These are phyloP conservation scores for Polydesmus complanatus DNA, from an alignment of 2,888 invertebrate species.

Conservation along the genomic window DNA sequence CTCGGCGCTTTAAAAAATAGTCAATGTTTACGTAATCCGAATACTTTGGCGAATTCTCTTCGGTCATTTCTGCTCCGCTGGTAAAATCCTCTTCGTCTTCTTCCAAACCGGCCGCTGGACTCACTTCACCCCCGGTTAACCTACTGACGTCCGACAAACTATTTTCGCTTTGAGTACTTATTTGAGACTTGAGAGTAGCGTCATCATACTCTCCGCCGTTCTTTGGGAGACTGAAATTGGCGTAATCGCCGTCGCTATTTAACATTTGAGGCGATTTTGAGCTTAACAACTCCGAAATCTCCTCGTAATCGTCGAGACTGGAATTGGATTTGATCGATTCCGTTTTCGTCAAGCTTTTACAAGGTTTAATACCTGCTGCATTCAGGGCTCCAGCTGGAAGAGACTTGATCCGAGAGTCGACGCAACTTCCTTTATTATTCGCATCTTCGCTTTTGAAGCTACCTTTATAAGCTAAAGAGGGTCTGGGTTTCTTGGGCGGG, in stretches of 20 bases:
- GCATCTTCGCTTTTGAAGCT: neutral
- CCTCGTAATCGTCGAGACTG: neutral
- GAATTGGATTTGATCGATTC: constrained; percentile 3
- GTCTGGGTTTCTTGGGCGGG: constrained; percentile 28
- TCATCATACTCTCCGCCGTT: constrained; percentile 21
- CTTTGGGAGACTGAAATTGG: constrained; percentile 7
- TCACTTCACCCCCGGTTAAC: constrained; percentile 6
- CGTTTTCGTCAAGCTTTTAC: constrained; percentile 20
- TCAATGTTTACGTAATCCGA: constrained; percentile 87
- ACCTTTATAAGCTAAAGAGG: neutral
- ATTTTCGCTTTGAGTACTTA: constrained; percentile 25
- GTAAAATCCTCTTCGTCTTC: constrained; percentile 9
- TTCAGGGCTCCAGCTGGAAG: neutral
- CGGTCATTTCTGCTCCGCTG: constrained; percentile 16
- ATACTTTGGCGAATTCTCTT: constrained; percentile 27
- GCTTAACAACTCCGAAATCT: neutral
- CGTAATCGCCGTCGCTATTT: neutral
- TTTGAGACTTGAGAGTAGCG: constrained; percentile 22
- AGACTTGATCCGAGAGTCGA: constrained; percentile 21
- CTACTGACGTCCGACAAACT: constrained; percentile 19
- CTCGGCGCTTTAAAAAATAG: constrained; percentile 65
- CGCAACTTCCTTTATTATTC: neutral
- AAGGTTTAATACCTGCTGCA: no score
- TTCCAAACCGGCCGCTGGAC: neutral
- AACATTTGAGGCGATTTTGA: no score